phyloP scores from a whole-genome alignment of 2,888 invertebrate species.

The Clanis bilineata region DNA sequence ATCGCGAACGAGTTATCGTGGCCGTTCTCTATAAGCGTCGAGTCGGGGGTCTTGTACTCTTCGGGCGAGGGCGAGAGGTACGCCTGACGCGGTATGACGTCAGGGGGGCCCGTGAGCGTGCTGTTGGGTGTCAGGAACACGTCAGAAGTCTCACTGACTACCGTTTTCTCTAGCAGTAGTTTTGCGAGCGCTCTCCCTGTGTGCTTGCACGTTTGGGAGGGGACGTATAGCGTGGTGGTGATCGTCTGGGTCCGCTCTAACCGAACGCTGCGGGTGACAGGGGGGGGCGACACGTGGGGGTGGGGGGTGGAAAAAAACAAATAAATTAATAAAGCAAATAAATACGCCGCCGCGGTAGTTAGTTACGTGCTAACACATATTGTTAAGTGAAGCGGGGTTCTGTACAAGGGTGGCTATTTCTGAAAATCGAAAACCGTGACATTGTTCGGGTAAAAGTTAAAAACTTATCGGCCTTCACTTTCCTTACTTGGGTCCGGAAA shows the following conservation, averaged over 20 bases:
- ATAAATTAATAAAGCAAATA: conserved; percentile 57
- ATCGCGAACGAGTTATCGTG: conserved; percentile 63
- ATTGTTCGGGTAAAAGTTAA: too few relatives aligned
- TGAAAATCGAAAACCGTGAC: not conserved
- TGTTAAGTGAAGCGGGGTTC: conserved; percentile 26
- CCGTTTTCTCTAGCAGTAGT: conserved; percentile 55
- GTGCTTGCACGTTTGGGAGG: conserved; percentile 46
- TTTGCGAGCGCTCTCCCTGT: conserved; percentile 50
- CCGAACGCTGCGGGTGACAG: conserved; percentile 49
- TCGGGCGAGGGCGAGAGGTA: conserved; percentile 49
- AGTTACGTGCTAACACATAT: conserved; percentile 53
- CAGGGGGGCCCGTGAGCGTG: conserved; percentile 59
- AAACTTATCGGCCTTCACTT: too few relatives aligned
- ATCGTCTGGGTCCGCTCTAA: conserved; percentile 51
- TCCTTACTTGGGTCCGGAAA: not conserved
- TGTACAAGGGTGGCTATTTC: conserved; percentile 33
- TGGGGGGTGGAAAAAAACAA: conserved; percentile 42
- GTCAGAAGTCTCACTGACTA: conserved; percentile 53
- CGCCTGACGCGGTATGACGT: conserved; percentile 59
- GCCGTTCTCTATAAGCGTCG: conserved; percentile 35
- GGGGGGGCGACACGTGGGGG: conserved; percentile 33
- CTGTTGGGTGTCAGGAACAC: conserved; percentile 63
- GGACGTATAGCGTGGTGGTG: conserved; percentile 48
- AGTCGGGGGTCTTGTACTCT: conserved; percentile 59
- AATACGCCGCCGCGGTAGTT: conserved; percentile 42